Base-by-base conservation (phyloP, 2,797 vertebrate species). In the Holocentrus rufus region DNA sequence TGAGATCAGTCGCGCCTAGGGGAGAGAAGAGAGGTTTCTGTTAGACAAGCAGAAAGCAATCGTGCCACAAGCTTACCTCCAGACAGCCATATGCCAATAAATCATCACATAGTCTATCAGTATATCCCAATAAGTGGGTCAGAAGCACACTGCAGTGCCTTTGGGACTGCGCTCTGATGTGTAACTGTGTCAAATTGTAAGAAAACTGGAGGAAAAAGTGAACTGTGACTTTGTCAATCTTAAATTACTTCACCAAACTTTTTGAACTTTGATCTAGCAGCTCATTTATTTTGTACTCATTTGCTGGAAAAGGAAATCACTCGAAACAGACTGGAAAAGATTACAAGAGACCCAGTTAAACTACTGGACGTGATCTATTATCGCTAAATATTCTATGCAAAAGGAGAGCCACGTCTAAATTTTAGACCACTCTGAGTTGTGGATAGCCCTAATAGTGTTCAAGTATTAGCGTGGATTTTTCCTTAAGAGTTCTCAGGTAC, bases 1-100 rank as follows among this genome's bases (percentile, higher is more conserved):
- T 2, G 98, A 96, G 88, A 99, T 96, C 90, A 99, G 93, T 72
- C 98, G 96, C 44, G 97, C 96, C 98, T 99, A 92, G 56, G 75
- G 74, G 76, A 70, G n/a, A 73, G 23, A 81, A 4, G 63, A 23
- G 73, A 20, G 49, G 63, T 39, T 3, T 9, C 34, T 15, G 42
- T 89, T 39, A 84, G 54, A 79, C 9, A 11, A 66, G 17, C 47
- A 52, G 44, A 52, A 27, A 61, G 23, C 22, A 75, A 15, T 50
- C 49, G 44, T 7, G 57, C 17, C 22, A 27, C 14, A 63, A 27
- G 27, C 11, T n/a, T 23, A 63, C 30, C 18, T 25, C n/a, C n/a
- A 65, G 18, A 65, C 6, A 36, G 11, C 18, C 47, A 18, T 31
- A 8, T 27, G 17, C n/a, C 55, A 57, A 34, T 31, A 3, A 2